phyloP scores from a whole-genome alignment of 2,797 vertebrate genomes.

The Microctenopoma stevenorrisi region DNA sequence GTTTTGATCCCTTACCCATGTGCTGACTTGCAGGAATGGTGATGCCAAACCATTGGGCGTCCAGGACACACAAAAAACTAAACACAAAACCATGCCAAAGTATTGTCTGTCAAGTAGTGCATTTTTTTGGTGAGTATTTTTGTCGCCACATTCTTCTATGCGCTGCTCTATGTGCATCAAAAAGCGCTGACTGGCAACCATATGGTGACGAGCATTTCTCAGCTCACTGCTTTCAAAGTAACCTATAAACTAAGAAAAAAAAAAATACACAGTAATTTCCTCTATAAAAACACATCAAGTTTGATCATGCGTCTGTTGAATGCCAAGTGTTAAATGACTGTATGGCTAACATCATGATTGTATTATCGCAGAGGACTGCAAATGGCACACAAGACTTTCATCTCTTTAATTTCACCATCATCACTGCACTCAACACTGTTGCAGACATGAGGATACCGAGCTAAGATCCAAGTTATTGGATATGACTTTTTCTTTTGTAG shows the following conservation, averaged over 20 bases:
- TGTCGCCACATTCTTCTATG: constrained; percentile 26
- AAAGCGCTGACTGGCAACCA: constrained; percentile 70
- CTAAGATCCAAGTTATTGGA: constrained; percentile 47
- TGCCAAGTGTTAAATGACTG: constrained; percentile 44
- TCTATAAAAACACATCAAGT: constrained; percentile 60
- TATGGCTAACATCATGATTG: constrained; percentile 80
- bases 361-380: constrained; percentile 87
- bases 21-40: constrained; percentile 14
- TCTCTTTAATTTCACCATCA: constrained; percentile 80
- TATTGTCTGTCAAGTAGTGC: constrained; percentile 33
- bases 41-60: constrained; percentile 30
- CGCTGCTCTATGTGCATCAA: constrained; percentile 31
- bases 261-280: constrained; percentile 45
- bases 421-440: constrained; percentile 76
- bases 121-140: constrained; percentile 38
- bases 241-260: constrained; percentile 61
- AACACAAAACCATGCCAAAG: constrained; percentile 26
- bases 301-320: constrained; percentile 58
- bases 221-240: constrained; percentile 68
- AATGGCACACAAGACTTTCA: constrained; percentile 86
- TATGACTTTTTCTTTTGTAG: constrained; percentile 63
- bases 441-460: constrained; percentile 33
- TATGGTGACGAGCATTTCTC: constrained; percentile 63
- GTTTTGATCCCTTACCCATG: constrained; percentile 21
- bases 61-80: constrained; percentile 27